Conservation (phyloP, 2,113 vertebrate species). For the Neolamprologus sp. region DNA sequence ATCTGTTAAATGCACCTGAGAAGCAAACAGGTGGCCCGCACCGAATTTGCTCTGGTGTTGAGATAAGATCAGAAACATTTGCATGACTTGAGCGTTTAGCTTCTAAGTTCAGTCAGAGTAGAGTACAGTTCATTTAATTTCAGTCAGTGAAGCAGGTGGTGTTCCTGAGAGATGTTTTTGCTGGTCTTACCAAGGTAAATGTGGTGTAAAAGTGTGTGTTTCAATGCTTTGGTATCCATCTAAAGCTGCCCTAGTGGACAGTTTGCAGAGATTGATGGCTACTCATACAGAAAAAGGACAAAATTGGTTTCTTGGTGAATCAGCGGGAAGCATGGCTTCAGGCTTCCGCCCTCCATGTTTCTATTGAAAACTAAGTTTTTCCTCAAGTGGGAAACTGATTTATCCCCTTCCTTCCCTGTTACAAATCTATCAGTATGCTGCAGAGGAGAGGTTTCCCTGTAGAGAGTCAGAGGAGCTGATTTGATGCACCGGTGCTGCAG, state of each 20-base stretch:
- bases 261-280: not conserved
- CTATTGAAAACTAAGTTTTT: not conserved
- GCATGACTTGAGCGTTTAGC: not conserved
- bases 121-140: not conserved
- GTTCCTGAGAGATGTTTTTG: not conserved
- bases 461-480: not conserved
- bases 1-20: not conserved
- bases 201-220: not conserved
- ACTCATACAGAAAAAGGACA: not conserved
- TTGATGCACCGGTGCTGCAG: not conserved
- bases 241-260: not conserved
- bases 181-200: not conserved
- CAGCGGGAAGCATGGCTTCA: not conserved
- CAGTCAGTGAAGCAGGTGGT: not conserved
- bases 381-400: not conserved
- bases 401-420: not conserved
- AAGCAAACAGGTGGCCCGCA: not conserved
- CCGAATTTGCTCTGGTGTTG: not conserved
- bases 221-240: not conserved
- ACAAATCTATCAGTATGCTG: not conserved
- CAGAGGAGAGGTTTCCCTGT: not conserved
- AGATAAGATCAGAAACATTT: not conserved
- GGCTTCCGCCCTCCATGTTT: not conserved
- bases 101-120: not conserved
- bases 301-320: slow-evolving; percentile 24